Conservation (phyloP, 2,888 invertebrate species). For the Germaria angustata region DNA sequence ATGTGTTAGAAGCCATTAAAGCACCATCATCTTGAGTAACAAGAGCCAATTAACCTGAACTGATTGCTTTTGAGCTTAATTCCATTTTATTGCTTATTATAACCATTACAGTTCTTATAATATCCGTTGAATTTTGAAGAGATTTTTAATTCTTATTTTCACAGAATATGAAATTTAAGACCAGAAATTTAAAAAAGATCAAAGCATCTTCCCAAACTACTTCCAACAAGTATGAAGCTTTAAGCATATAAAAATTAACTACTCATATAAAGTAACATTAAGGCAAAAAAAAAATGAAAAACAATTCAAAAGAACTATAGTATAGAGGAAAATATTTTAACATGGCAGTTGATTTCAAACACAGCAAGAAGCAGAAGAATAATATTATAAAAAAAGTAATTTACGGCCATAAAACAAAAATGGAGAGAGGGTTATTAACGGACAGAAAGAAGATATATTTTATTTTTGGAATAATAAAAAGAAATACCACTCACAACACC, state of each 20-base stretch:
- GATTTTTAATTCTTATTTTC: background rate
- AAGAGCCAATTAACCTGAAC: conserved; percentile 50
- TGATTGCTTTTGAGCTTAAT: conserved; percentile 36
- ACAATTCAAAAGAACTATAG: background rate
- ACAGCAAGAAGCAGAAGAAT: too few relatives aligned
- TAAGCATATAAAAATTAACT: background rate
- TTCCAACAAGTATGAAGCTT: too few relatives aligned
- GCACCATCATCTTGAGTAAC: conserved; percentile 5
- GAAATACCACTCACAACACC: too few relatives aligned
- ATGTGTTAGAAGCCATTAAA: background rate
- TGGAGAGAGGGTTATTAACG: too few relatives aligned
- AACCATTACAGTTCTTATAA: conserved; percentile 40
- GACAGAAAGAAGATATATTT: background rate
- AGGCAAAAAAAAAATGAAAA: too few relatives aligned
- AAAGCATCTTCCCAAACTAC: background rate
- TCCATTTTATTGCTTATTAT: conserved; percentile 38
- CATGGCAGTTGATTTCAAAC: too few relatives aligned
- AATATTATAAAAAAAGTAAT: too few relatives aligned
- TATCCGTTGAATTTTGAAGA: conserved; percentile 18
- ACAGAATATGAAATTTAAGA: too few relatives aligned
- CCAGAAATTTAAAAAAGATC: too few relatives aligned
- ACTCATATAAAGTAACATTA: background rate
- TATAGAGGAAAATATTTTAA: too few relatives aligned
- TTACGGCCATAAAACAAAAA: background rate
- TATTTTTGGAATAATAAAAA: conserved; percentile 35